These are phyloP conservation scores for Octodon degus DNA, from an alignment of 2,113 vertebrate genomes.

Conservation along the genomic window DNA sequence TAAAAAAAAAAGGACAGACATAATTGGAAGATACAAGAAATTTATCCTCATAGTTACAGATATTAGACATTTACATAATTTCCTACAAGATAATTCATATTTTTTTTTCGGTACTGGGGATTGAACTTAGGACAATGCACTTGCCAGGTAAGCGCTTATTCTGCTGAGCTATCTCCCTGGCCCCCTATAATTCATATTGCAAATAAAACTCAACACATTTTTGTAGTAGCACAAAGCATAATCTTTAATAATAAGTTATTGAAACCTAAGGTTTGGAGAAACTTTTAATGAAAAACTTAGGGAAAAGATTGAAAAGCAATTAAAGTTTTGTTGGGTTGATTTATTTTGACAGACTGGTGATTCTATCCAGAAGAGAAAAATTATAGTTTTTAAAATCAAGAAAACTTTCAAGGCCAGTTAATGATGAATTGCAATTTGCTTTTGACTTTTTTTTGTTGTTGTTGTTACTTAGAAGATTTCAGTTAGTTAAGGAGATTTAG, in stretches of 20 bases:
- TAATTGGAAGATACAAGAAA: constrained; percentile 55
- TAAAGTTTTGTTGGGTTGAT: constrained; percentile 50
- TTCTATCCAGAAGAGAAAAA: constrained; percentile 52
- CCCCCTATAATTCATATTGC: constrained; percentile 5
- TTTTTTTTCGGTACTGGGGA: not conserved
- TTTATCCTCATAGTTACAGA: constrained; percentile 53
- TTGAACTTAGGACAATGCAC: no score
- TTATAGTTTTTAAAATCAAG: constrained; percentile 49
- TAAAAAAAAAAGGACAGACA: constrained; percentile 21
- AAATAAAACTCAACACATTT: constrained; percentile 49
- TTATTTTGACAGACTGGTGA: not conserved
- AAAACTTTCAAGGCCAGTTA: constrained; percentile 35
- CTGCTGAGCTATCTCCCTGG: no score
- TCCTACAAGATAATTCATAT: constrained; percentile 46
- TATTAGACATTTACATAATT: constrained; percentile 52
- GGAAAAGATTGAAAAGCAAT: constrained; percentile 45
- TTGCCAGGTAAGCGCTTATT: no score
- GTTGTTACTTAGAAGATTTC: constrained; percentile 58
- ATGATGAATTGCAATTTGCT: constrained; percentile 36
- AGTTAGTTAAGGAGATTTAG: constrained; percentile 35
- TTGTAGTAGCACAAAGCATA: constrained; percentile 20
- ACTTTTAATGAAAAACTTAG: constrained; percentile 49
- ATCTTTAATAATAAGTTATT: constrained; percentile 57
- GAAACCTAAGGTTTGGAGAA: constrained; percentile 57
- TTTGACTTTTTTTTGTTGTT: constrained; percentile 32